Base-by-base conservation (phyloP, 2,113 vertebrate species). In the Phoxinus phoxinus region DNA sequence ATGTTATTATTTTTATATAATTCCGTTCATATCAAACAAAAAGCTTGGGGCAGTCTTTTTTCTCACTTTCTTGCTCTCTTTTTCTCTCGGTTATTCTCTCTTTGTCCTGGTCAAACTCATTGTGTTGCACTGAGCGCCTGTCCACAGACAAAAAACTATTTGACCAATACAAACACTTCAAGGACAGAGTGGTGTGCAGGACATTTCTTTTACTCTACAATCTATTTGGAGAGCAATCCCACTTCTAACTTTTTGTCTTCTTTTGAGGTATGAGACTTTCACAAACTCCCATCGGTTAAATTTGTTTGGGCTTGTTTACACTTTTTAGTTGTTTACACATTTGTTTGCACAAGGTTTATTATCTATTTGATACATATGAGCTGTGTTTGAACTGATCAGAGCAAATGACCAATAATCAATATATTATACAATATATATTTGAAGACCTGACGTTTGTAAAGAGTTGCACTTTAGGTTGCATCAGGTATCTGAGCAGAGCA, bases 91-190 rank as follows among this genome's bases (percentile, higher is more conserved):
- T 71, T 71, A 71, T 41, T 71, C 67, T 71, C 35, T 37, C 35
- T 71, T 37, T 37, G 32, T 71, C 9, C 65, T 35, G 8, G 17
- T 69, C 30, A 95, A 92, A 91, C 92, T 92, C 89, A 93, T 92
- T 92, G 92, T 92, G 93, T 91, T 87, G 87, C 81, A 88, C 93
- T 91, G 94, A 96, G 92, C 0, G 32, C 35, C 90, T 94, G 94
- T 94, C 93, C 94, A 89, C 93, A 94, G 93, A 96, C 94, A 95
- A 96, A 96, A 95, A 91, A 91, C 94, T 96, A 94, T 95, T 95
- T 97, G 95, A 96, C 96, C 95, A 96, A 93, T 91, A 93, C 93
- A 95, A 95, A 93, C 93, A 95, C 76, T 88, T 79, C 17, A 77
- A 53, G 95, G 95, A 96, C 94, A 96, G 95, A 96, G 94, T 91